Percentiles rank a stretch among this genome's conserved stretches.
These are phyloP conservation scores for Pseudoips prasinana DNA, from an alignment of 2,888 invertebrate species.

Conservation along the genomic window DNA sequence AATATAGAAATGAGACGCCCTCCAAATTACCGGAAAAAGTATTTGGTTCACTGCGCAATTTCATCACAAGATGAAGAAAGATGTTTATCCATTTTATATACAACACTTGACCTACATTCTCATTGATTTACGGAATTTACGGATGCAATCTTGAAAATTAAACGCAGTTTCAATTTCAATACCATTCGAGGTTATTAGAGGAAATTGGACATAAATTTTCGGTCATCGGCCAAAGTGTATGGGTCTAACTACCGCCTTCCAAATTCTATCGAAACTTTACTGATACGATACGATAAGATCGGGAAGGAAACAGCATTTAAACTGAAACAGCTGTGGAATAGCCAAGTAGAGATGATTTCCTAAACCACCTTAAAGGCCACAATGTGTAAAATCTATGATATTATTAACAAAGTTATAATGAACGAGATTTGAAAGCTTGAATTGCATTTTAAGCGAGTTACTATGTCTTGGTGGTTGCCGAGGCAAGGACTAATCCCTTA, in stretches of 20 bases:
- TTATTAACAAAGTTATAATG: too few relatives aligned
- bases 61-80: slow-evolving; percentile 5
- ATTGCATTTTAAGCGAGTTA: too few relatives aligned
- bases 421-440: too few relatives aligned
- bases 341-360: too few relatives aligned
- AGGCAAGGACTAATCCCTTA: too few relatives aligned
- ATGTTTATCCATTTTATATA: slow-evolving; percentile 7
- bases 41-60: too few relatives aligned
- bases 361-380: too few relatives aligned
- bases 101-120: slow-evolving; percentile 20
- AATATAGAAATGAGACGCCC: too few relatives aligned
- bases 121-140: slow-evolving; percentile 22
- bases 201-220: slow-evolving; percentile 61
- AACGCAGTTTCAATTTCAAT: slow-evolving; percentile 41
- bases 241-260: slow-evolving; percentile 35
- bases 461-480: too few relatives aligned
- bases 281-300: slow-evolving; percentile 20
- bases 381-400: too few relatives aligned
- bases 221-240: slow-evolving; percentile 46
- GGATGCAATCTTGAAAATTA: slow-evolving; percentile 43
- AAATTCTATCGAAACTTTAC: slow-evolving; percentile 40
- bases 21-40: too few relatives aligned
- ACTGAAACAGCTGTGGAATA: slow-evolving; percentile 3
- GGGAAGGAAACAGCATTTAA: slow-evolving; percentile 27
- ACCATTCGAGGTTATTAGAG: slow-evolving; percentile 36